Evolutionary conservation across 1,140 invertebrate species (phyloP).

Genomic region (Danaus plexippus): DNA sequence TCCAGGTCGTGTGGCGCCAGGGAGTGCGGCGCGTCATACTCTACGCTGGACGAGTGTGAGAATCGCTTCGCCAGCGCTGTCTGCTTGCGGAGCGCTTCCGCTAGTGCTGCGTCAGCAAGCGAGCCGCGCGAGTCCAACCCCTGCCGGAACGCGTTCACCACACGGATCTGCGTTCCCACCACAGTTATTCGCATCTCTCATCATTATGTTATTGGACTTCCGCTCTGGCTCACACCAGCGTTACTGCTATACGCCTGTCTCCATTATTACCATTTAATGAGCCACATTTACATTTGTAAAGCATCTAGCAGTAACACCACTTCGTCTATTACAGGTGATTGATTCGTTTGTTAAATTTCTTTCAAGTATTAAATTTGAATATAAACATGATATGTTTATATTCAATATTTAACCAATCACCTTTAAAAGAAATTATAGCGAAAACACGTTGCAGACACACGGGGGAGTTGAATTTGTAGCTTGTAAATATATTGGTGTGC

Average conservation of each 20-base stretch:
- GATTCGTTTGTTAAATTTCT: too few species aligned
- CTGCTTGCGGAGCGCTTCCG: constrained; percentile 92
- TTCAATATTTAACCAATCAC: not conserved
- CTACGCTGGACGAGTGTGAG: constrained; percentile 89
- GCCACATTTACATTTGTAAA: not conserved
- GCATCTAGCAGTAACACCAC: too few species aligned
- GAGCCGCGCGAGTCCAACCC: constrained; percentile 95
- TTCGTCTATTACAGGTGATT: too few species aligned
- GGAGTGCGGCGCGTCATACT: constrained; percentile 90
- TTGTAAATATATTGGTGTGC: constrained; percentile 15
- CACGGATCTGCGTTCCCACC: constrained; percentile 83
- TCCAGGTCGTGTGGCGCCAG: constrained; percentile 90
- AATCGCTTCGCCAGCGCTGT: constrained; percentile 90
- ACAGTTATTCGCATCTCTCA: constrained; percentile 14
- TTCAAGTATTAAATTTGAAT: too few species aligned
- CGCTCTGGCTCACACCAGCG: constrained; percentile 14
- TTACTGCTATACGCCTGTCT: constrained; percentile 10
- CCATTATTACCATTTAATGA: not conserved
- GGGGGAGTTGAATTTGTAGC: constrained; percentile 6
- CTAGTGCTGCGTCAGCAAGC: constrained; percentile 89
- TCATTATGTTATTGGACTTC: not conserved
- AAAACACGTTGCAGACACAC: constrained; percentile 13
- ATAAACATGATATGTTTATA: too few species aligned
- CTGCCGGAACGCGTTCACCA: constrained; percentile 99
- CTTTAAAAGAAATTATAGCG: constrained; percentile 5